phyloP scores from a whole-genome alignment of 2,113 vertebrate species.

The Meleagris gallopavo region DNA sequence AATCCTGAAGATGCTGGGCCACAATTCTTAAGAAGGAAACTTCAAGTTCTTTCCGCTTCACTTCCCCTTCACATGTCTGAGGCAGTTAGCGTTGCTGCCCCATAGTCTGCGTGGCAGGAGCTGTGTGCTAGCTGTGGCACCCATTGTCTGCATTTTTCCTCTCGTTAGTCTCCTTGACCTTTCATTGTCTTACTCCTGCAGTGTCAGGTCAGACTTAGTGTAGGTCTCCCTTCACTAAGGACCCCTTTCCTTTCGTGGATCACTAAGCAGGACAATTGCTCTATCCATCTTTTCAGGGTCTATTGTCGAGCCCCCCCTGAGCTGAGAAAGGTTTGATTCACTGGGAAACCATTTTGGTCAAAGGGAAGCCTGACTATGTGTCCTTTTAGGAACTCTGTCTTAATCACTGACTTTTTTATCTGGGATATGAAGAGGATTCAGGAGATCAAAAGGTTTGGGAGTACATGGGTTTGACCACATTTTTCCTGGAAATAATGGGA shows the following conservation, averaged over 20 bases:
- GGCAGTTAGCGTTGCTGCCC: constrained; percentile 76
- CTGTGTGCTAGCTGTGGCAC: constrained; percentile 74
- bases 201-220: constrained; percentile 81
- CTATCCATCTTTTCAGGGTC: constrained; percentile 89
- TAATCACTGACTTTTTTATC: constrained; percentile 84
- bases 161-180: constrained; percentile 87
- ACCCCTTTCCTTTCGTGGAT: constrained; percentile 87
- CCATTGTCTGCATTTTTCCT: constrained; percentile 83
- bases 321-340: constrained; percentile 86
- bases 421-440: constrained; percentile 84
- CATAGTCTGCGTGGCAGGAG: constrained; percentile 74
- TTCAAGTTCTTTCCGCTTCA: constrained; percentile 79
- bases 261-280: constrained; percentile 91
- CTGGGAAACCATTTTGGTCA: constrained; percentile 81
- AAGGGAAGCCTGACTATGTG: constrained; percentile 78
- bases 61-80: constrained; percentile 82
- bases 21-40: constrained; percentile 79
- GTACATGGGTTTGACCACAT: constrained; percentile 76
- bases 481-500: constrained; percentile 73
- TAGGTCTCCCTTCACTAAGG: constrained; percentile 79
- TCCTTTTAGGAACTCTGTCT: constrained; percentile 80
- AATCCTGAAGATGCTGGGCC: constrained; percentile 74
- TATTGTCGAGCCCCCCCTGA: constrained; percentile 83
- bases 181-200: constrained; percentile 77
- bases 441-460: constrained; percentile 85